phyloP scores from a whole-genome alignment of 2,888 invertebrate species.

The Stramonita haemastoma region DNA sequence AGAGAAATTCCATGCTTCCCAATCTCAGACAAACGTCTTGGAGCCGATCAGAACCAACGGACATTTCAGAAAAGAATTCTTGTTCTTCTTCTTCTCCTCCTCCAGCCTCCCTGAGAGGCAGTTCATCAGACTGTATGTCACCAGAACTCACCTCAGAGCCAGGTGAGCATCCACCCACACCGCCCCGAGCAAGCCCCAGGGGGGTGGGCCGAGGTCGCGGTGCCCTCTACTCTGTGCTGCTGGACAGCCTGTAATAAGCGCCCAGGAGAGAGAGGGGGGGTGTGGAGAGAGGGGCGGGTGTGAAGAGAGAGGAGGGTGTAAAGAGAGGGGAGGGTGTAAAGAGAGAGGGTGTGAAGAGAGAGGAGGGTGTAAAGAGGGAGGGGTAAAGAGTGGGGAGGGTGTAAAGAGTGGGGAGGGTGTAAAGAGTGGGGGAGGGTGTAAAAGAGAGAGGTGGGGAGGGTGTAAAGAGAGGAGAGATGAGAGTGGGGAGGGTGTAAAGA shows the following conservation, averaged over 20 bases:
- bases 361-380: background rate
- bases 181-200: background rate
- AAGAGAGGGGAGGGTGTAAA: background rate
- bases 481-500: background rate
- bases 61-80: too few relatives aligned
- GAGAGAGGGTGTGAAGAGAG: background rate
- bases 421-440: too few relatives aligned
- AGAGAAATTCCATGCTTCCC: too few relatives aligned
- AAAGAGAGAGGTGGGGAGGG: too few relatives aligned
- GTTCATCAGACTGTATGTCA: background rate
- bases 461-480: background rate
- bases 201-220: background rate
- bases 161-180: background rate
- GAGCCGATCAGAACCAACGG: too few relatives aligned
- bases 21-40: too few relatives aligned
- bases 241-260: background rate
- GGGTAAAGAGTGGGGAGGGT: too few relatives aligned
- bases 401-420: background rate
- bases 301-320: too few relatives aligned
- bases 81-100: background rate
- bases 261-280: background rate
- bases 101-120: background rate
- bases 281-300: background rate
- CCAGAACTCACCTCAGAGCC: too few relatives aligned
- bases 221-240: background rate